These are phyloP conservation scores for Phrynocephalus versicolor DNA, from an alignment of 2,113 vertebrate genomes.

Conservation along the genomic window DNA sequence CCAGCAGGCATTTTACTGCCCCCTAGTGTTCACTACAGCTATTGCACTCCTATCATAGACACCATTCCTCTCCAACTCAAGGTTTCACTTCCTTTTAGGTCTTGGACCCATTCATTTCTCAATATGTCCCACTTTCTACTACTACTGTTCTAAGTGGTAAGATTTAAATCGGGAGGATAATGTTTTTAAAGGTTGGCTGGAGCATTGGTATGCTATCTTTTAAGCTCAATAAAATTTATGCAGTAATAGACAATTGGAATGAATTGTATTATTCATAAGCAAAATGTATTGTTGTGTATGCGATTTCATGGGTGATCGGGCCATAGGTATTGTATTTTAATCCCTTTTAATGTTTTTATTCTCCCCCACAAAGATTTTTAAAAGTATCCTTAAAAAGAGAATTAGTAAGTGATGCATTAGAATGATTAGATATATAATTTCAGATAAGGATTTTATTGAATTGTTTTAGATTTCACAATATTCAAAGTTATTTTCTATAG, in stretches of 20 bases:
- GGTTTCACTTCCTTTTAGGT: background rate
- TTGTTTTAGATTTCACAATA: background rate
- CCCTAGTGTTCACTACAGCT: background rate
- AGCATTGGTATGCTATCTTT: no score
- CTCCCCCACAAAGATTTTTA: no score
- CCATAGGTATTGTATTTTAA: no score
- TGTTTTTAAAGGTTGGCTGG: background rate
- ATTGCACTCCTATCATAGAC: background rate
- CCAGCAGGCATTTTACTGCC: slow-evolving; percentile 18
- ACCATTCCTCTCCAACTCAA: background rate
- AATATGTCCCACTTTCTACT: background rate
- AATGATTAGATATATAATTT: background rate
- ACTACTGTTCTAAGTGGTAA: no score
- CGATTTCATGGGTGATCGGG: no score
- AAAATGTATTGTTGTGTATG: no score
- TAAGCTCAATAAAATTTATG: no score
- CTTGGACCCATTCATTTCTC: background rate
- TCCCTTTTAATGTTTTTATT: no score
- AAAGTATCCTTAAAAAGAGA: no score
- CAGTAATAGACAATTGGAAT: no score
- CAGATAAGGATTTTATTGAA: background rate
- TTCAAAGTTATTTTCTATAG: background rate
- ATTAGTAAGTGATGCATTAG: background rate
- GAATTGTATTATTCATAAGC: no score
- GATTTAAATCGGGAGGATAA: background rate